These are phyloP conservation scores for Anolis carolinensis DNA, from an alignment of 2,113 vertebrate species.

Conservation along the genomic window DNA sequence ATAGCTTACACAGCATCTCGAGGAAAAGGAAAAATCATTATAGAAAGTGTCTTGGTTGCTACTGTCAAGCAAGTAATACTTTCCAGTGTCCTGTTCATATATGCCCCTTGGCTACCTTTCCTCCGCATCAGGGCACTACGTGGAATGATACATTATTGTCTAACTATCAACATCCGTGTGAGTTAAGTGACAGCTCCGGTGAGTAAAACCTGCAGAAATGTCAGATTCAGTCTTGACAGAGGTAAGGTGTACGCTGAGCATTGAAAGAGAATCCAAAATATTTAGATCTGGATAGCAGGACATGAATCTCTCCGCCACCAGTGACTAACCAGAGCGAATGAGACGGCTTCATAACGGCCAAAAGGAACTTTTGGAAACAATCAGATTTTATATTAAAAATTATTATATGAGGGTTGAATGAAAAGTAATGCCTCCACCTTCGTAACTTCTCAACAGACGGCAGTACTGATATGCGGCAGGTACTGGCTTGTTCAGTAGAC, in stretches of 20 bases:
- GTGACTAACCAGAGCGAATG: neutral
- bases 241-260: neutral
- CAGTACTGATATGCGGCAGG: no score
- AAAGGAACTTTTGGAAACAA: accelerated
- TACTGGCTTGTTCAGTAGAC: no score
- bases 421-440: no score
- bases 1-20: neutral
- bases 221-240: neutral
- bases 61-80: slow-evolving; percentile 8
- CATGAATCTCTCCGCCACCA: neutral
- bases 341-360: accelerated
- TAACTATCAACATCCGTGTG: neutral
- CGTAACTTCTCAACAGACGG: no score
- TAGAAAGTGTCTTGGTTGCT: neutral
- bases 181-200: neutral
- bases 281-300: neutral
- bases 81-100: neutral
- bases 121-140: neutral
- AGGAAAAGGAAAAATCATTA: neutral
- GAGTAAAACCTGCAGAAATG: neutral
- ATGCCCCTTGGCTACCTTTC: slow-evolving; percentile 6
- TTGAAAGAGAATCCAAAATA: neutral
- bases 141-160: neutral
- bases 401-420: no score
- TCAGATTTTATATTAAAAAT: accelerated